Conservation (phyloP, 2,888 invertebrate genomes). For the Aradus depressus region DNA sequence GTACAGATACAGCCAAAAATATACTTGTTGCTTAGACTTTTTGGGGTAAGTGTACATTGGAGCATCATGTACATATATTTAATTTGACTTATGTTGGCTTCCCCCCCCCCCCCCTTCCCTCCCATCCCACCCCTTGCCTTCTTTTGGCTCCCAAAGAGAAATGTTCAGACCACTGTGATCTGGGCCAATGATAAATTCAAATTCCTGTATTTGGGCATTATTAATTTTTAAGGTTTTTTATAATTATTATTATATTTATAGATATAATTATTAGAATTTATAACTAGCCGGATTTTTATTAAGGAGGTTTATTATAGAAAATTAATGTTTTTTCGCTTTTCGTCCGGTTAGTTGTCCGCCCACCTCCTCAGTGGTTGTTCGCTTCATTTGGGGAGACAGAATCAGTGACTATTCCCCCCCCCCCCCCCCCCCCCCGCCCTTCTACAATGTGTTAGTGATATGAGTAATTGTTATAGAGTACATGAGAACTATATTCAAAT, state of each 20-base stretch:
- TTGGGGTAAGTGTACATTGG: slow-evolving; percentile 15
- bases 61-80: slow-evolving; percentile 16
- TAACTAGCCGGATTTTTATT: slow-evolving; percentile 25
- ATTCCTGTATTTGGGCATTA: slow-evolving; percentile 29
- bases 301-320: slow-evolving; percentile 14
- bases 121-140: too few relatives aligned
- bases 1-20: too few relatives aligned
- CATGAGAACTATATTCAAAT: slow-evolving; percentile 20
- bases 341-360: slow-evolving; percentile 4
- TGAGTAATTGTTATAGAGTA: slow-evolving; percentile 26
- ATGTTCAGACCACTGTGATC: too few relatives aligned
- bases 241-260: slow-evolving; percentile 10
- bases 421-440: slow-evolving; percentile 9
- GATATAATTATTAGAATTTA: slow-evolving; percentile 27
- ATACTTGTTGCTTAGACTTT: too few relatives aligned
- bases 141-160: too few relatives aligned
- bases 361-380: background rate
- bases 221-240: slow-evolving; percentile 28
- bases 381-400: slow-evolving; percentile 4
- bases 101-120: too few relatives aligned
- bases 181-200: slow-evolving; percentile 27
- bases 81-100: slow-evolving; percentile 12
- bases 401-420: slow-evolving; percentile 8
- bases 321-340: slow-evolving; percentile 16
- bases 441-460: slow-evolving; percentile 24